Conservation (phyloP, 1,140 invertebrate genomes). For the Trichogramma pretiosum region DNA sequence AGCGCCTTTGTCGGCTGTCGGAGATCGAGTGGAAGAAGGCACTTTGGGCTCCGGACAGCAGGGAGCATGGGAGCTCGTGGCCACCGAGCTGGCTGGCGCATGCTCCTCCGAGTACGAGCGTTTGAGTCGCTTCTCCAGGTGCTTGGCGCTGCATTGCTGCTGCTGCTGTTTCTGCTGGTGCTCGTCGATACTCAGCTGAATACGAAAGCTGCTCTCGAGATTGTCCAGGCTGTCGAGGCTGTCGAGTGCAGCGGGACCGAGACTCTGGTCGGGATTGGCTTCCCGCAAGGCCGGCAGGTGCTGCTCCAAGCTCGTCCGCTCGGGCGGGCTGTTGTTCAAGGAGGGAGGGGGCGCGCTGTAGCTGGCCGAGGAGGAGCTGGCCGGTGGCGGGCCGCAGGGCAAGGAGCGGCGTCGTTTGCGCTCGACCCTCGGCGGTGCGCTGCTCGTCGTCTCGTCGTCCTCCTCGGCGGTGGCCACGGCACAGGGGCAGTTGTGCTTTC, state of each 20-base stretch:
- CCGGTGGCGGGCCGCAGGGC: conserved; percentile 32
- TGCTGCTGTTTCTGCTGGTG: conserved; percentile 6
- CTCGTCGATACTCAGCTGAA: conserved; percentile 35
- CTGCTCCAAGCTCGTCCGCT: not conserved
- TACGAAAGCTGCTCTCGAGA: conserved; percentile 32
- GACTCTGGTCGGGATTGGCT: not conserved
- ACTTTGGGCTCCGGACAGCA: not conserved
- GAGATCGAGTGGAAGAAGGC: too few species aligned
- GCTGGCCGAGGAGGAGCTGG: conserved; percentile 10
- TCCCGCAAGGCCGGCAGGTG: not conserved
- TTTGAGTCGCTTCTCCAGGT: conserved; percentile 39
- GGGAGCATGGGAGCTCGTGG: not conserved
- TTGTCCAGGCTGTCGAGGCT: conserved; percentile 21
- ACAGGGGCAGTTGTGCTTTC: conserved; percentile 60
- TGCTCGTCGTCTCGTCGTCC: conserved; percentile 41
- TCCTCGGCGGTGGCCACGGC: conserved; percentile 53
- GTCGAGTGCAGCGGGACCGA: not conserved
- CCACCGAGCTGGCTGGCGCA: too few species aligned
- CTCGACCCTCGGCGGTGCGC: conserved; percentile 33
- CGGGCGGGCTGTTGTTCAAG: conserved; percentile 2
- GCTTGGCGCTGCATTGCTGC: conserved; percentile 17
- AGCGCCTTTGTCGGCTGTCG: too few species aligned
- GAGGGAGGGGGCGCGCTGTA: conserved; percentile 24
- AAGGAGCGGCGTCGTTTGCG: conserved; percentile 41
- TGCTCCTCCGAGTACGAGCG: too few species aligned